These are phyloP conservation scores for Peromyscus californicus DNA, from an alignment of 2,113 vertebrate species.

Conservation along the genomic window DNA sequence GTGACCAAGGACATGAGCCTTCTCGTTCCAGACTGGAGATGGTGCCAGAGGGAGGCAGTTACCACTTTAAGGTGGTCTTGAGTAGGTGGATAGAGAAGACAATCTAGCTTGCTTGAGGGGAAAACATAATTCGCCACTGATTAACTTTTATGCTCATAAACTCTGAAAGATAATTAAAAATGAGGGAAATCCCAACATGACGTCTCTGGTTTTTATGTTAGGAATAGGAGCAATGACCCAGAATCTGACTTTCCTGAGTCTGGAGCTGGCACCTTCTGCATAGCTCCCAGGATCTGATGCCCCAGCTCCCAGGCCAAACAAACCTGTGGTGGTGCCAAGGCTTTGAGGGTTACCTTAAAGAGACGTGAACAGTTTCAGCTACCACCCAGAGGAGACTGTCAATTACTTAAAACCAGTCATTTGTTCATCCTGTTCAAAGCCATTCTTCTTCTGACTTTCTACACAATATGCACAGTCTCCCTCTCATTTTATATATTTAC, in stretches of 20 bases:
- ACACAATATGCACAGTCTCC: constrained; percentile 84
- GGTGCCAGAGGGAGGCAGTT: neutral
- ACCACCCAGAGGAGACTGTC: constrained; percentile 32
- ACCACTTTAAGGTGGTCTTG: neutral
- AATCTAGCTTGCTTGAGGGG: neutral
- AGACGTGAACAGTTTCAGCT: constrained; percentile 35
- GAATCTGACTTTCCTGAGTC: constrained; percentile 47
- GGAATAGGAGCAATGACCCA: constrained; percentile 24
- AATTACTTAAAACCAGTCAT: constrained; percentile 56
- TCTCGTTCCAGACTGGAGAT: constrained; percentile 6
- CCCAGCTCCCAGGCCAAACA: constrained; percentile 3
- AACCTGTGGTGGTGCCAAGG: neutral
- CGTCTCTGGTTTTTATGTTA: constrained; percentile 48
- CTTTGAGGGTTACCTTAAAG: constrained; percentile 6
- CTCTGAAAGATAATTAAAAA: constrained; percentile 64
- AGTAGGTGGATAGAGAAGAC: neutral
- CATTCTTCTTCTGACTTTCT: constrained; percentile 62
- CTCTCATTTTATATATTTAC: constrained; percentile 87
- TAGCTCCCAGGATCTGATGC: neutral
- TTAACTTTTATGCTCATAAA: constrained; percentile 64
- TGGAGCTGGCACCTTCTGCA: neutral
- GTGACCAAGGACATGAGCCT: neutral
- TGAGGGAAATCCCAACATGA: constrained; percentile 26
- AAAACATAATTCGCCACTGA: neutral
- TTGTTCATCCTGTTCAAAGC: constrained; percentile 46